Percentiles rank a stretch among this genome's conserved stretches.
These are phyloP conservation scores for Oreochromis mossambicus DNA, from an alignment of 2,797 vertebrate genomes.

Conservation along the genomic window DNA sequence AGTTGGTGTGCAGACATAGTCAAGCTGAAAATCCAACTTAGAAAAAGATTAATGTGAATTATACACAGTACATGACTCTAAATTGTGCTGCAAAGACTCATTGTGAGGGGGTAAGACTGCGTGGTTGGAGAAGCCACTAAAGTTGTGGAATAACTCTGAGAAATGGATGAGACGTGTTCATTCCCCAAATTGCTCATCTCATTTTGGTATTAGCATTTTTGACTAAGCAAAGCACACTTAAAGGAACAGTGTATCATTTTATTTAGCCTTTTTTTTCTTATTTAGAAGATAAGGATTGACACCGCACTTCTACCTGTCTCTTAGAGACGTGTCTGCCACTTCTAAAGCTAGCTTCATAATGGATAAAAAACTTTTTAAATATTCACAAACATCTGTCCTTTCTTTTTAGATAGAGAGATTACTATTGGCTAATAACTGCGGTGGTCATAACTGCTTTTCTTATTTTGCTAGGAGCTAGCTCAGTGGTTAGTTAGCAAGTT, in stretches of 20 bases:
- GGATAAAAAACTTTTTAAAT: background rate
- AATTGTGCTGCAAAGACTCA: background rate
- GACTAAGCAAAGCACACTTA: background rate
- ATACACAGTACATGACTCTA: constrained; percentile 21
- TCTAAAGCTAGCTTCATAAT: background rate
- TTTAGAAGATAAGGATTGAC: background rate
- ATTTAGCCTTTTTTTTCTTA: background rate
- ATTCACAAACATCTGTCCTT: background rate
- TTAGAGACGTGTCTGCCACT: background rate
- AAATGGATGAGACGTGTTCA: background rate
- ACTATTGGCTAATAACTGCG: background rate
- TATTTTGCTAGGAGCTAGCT: background rate
- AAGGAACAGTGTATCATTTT: background rate
- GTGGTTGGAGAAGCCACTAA: background rate
- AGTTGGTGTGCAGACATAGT: constrained; percentile 7
- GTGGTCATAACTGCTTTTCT: background rate
- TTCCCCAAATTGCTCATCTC: background rate
- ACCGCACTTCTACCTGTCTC: background rate
- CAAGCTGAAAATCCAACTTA: constrained; percentile 41
- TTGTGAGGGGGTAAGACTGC: background rate
- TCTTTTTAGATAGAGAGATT: background rate
- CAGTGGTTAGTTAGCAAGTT: background rate
- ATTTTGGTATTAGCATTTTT: background rate
- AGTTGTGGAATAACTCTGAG: background rate
- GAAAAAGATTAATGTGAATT: constrained; percentile 45